A percentile compares a stretch with the other conserved stretches of the same genome.
These are phyloP conservation scores for Thunnus maccoyii DNA, from an alignment of 2,113 vertebrate species.

Conservation along the genomic window DNA sequence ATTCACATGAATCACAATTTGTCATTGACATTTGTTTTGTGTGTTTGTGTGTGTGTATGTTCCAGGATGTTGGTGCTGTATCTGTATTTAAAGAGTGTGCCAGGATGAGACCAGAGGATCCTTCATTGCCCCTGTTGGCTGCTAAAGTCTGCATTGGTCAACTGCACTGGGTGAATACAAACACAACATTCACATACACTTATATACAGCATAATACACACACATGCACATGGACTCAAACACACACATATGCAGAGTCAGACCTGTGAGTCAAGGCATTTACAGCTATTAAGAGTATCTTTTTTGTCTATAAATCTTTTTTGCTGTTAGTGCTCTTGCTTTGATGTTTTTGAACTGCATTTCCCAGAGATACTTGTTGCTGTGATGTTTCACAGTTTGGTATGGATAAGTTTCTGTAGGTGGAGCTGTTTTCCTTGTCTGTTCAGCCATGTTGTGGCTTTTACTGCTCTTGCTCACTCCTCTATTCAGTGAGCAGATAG, in stretches of 20 bases:
- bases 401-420: constrained; percentile 19
- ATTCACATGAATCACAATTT: constrained; percentile 48
- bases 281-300: not conserved
- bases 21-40: constrained; percentile 27
- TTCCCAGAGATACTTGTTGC: constrained; percentile 33
- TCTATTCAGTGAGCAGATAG: not conserved
- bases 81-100: constrained; percentile 93
- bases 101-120: constrained; percentile 92
- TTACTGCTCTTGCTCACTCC: not conserved
- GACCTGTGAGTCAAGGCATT: not conserved
- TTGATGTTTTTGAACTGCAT: not conserved
- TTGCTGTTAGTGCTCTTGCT: not conserved
- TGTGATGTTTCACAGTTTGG: not conserved
- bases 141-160: constrained; percentile 97
- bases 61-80: constrained; percentile 92
- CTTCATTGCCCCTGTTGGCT: constrained; percentile 92
- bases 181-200: constrained; percentile 8
- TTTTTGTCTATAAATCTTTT: too few species aligned
- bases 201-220: constrained; percentile 4
- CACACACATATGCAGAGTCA: not conserved
- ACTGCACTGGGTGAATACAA: constrained; percentile 93
- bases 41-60: constrained; percentile 41
- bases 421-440: constrained; percentile 43
- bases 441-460: not conserved
- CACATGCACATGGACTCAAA: not conserved